Percentiles rank a stretch among this genome's conserved stretches.
Conservation (phyloP, 2,113 vertebrate genomes). For the Danio rerio region DNA sequence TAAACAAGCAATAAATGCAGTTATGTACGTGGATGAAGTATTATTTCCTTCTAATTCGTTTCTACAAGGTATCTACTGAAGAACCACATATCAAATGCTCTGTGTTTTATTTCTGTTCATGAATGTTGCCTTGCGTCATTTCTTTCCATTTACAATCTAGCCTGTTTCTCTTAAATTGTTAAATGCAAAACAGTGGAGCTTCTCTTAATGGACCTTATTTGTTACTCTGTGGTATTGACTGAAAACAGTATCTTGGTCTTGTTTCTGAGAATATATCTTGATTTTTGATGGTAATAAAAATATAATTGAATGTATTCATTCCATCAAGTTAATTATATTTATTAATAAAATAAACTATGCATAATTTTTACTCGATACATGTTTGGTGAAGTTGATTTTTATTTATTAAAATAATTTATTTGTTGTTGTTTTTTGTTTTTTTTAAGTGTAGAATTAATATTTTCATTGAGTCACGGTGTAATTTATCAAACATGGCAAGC, state of each 20-base stretch:
- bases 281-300: background rate
- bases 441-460: too few species aligned
- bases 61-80: background rate
- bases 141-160: background rate
- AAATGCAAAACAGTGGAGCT: background rate
- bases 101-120: background rate
- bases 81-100: background rate
- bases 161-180: background rate
- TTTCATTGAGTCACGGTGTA: too few species aligned
- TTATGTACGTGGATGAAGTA: background rate
- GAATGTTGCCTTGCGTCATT: background rate
- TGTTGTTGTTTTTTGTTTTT: too few species aligned
- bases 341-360: conserved; percentile 20
- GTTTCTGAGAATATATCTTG: background rate
- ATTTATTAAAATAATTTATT: too few species aligned
- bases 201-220: background rate
- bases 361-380: conserved; percentile 14
- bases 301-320: background rate
- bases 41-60: background rate
- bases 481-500: too few species aligned
- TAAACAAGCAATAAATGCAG: background rate
- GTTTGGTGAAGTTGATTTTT: background rate
- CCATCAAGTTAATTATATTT: conserved; percentile 14
- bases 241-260: background rate
- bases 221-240: background rate